Base-by-base conservation (phyloP, 2,888 invertebrate genomes). In the Caenorhabditis sp. region DNA sequence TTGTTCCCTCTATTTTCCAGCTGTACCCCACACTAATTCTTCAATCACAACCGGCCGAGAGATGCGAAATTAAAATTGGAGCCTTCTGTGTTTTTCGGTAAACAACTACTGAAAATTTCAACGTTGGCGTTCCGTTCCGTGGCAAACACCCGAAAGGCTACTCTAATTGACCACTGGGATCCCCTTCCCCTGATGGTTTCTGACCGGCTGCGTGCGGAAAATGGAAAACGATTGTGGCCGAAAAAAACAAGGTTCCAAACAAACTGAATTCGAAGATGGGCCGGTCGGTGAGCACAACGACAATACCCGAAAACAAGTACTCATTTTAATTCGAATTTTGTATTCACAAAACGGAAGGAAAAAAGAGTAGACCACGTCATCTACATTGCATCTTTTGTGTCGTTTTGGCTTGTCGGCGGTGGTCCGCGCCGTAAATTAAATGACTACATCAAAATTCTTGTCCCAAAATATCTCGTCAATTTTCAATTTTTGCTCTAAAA, bases 311-410 rank as follows among this genome's bases (percentile, higher is more conserved):
- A 66, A 56, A 56, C 30, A 66, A 17, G 48, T 6, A 46, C 66
- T 56, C 66, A 56, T 66, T 66, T 30, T 32, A 66, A 66, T 66
- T 66, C 66, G 27, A 56, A 66, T 56, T 66, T 35, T 35, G 35
- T 35, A 35, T 35, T 35, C 35, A 35, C 35, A 35, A 9, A 35
- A 35, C 35, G 35, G 11, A 2, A 35, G 9, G 35, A 9, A 35
- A 35, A 35, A n/a, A n/a, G n/a, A n/a, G n/a, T n/a, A n/a, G n/a
- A n/a, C n/a, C n/a, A n/a, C n/a, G n/a, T n/a, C n/a, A n/a, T n/a
- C n/a, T n/a, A n/a, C n/a, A n/a, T n/a, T n/a, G n/a, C 35, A 13
- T 35, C 35, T 13, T 35, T 35, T 35, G 9, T 35, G 11, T 35
- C 9, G 35, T 35, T 13, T 7, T 9, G 11, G 13, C 2, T 35